Evolutionary conservation across 2,113 vertebrate genomes (phyloP).

Genomic region (Odontesthes bonariensis): DNA sequence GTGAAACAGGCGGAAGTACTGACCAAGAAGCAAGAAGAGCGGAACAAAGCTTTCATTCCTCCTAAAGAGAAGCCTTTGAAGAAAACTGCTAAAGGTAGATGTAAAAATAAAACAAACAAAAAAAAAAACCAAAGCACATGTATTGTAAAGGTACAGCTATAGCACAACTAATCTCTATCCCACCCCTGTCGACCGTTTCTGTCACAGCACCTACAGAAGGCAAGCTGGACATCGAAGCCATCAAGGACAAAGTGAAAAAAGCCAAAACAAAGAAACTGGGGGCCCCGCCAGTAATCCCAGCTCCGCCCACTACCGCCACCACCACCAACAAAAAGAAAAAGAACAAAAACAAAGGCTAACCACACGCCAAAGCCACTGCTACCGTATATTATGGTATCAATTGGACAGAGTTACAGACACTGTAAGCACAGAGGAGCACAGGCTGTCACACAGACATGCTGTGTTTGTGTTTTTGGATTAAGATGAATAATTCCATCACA

Average conservation of each 20-base stretch:
- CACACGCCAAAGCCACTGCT: not conserved
- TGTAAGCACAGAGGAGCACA: not conserved
- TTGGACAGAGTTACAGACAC: slow-evolving; percentile 22
- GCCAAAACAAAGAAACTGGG: slow-evolving; percentile 95
- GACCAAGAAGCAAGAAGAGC: slow-evolving; percentile 90
- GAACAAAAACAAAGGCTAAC: slow-evolving; percentile 55
- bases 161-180: not conserved
- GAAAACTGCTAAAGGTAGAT: slow-evolving; percentile 88
- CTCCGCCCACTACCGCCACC: slow-evolving; percentile 76
- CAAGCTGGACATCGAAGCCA: slow-evolving; percentile 90
- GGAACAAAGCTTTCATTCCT: slow-evolving; percentile 96
- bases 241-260: slow-evolving; percentile 95
- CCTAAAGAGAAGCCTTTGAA: slow-evolving; percentile 93
- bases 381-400: not conserved
- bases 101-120: no score
- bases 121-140: not conserved
- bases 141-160: not conserved
- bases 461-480: not conserved
- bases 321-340: slow-evolving; percentile 87
- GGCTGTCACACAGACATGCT: not conserved
- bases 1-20: slow-evolving; percentile 91
- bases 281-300: slow-evolving; percentile 86
- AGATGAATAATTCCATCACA: not conserved
- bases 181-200: not conserved
- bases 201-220: slow-evolving; percentile 84